Evolutionary conservation across 2,797 vertebrate species (phyloP).

Genomic region (Mus caroli): DNA sequence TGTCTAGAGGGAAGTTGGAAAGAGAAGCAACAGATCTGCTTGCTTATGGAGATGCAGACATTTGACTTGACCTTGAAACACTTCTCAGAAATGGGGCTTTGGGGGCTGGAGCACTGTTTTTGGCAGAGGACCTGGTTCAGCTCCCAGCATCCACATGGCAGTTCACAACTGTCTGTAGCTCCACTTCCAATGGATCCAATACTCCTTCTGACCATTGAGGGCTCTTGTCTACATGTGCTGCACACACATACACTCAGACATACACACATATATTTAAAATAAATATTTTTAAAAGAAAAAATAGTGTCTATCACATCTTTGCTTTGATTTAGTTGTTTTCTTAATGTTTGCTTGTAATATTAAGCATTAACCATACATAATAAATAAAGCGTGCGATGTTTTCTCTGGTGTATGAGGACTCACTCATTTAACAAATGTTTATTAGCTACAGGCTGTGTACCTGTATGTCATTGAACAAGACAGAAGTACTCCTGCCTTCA

Average conservation of each 20-base stretch:
- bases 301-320: conserved; percentile 27
- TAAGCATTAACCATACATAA: conserved; percentile 28
- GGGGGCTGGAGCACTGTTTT: neutral
- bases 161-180: neutral
- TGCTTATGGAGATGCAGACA: conserved; percentile 36
- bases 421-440: conserved; percentile 57
- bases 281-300: conserved; percentile 1
- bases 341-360: conserved; percentile 53
- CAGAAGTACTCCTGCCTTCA: conserved; percentile 28
- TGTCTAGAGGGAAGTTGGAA: conserved; percentile 20
- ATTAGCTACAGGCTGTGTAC: conserved; percentile 37
- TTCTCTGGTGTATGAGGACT: conserved; percentile 46
- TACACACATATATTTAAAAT: neutral
- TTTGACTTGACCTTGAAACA: conserved; percentile 38
- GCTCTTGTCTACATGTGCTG: neutral
- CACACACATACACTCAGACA: neutral
- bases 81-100: conserved; percentile 39
- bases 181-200: neutral
- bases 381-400: conserved; percentile 24
- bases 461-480: conserved; percentile 54
- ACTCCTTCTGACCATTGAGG: neutral
- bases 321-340: conserved; percentile 62
- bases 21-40: conserved; percentile 19
- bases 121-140: neutral
- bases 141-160: neutral